These are phyloP conservation scores for Amphilophus citrinellus DNA, from an alignment of 2,113 vertebrate species.

Conservation along the genomic window DNA sequence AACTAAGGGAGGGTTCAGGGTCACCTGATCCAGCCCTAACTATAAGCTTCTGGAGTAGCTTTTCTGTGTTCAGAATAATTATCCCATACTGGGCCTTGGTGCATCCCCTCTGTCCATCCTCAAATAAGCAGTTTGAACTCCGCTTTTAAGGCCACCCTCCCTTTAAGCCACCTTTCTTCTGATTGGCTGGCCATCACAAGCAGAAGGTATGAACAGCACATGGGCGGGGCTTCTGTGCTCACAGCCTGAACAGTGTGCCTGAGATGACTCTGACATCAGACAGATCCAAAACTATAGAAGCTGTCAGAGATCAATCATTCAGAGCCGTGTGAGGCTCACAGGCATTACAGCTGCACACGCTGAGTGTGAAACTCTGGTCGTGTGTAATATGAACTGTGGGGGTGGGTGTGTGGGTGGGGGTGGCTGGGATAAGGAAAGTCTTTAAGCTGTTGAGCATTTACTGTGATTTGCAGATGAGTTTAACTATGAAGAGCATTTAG, in stretches of 20 bases:
- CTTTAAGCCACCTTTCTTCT: not conserved
- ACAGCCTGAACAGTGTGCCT: not conserved
- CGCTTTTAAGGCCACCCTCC: not conserved
- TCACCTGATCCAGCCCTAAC: no score
- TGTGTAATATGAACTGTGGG: no score
- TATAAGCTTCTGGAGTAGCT: no score
- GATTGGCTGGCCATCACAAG: not conserved
- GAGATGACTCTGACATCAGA: not conserved
- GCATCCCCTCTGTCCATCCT: not conserved
- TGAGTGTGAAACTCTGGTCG: no score
- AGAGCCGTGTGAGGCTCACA: not conserved
- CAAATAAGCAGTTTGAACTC: not conserved
- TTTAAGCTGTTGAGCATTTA: no score
- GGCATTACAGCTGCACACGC: not conserved
- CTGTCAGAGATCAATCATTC: not conserved
- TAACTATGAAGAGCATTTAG: no score
- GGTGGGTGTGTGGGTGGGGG: no score
- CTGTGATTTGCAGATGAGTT: no score
- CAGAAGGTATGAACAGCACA: not conserved
- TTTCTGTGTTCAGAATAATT: no score
- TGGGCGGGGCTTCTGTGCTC: accelerated
- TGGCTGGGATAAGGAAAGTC: no score
- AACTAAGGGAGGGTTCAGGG: no score
- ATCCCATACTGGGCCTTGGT: no score
- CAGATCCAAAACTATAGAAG: not conserved